Evolutionary conservation across 2,797 vertebrate genomes (phyloP), one percentile per base, ranked within the genome.

Genomic region (Diceros bicornis): DNA sequence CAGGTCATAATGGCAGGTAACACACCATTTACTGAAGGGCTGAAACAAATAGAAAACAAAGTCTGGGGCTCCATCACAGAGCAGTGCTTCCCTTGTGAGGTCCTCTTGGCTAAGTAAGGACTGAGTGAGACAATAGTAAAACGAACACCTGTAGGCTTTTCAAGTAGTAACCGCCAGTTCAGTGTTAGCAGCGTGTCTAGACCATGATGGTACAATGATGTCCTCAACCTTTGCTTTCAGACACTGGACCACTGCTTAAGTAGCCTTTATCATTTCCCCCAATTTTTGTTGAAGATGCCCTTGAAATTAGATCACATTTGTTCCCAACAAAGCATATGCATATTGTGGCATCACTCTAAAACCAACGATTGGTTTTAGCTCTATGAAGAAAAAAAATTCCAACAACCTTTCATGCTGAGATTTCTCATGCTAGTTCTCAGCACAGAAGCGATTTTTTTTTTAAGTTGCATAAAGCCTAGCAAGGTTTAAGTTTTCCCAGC

Each of bases 401-500:
- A 97, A 96, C 97, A 98, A 98, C 98, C 96, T 98, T 98, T 98
- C 97, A 96, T 83, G 97, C 94, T 98, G 97, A 98, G 97, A 98
- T 97, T 99, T 99, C 96, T 98, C 97, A 97, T 98, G 93, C 96
- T 97, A 98, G 96, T 97, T 98, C 97, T 99, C 98, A 98, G 98
- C 98, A 98, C 98, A 98, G 97, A 98, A 99, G 97, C 98, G 97
- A 97, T 96, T 98, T 98, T 98, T 98, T 75, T 94, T 96, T 96
- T 96, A 97, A 97, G 96, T 98, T 98, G 98, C 97, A 98, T 98
- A 98, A 98, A 98, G 74, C 97, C 87, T 95, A 98, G 98, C 98
- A 98, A 98, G 96, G 98, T 98, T 99, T 98, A 98, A 99, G 98
- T 98, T 98, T 98, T 98, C 98, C 98, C 98, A 98, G 97, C 98